phyloP scores from a whole-genome alignment of 2,888 invertebrate genomes.

The Scaptomyza polygonia region DNA sequence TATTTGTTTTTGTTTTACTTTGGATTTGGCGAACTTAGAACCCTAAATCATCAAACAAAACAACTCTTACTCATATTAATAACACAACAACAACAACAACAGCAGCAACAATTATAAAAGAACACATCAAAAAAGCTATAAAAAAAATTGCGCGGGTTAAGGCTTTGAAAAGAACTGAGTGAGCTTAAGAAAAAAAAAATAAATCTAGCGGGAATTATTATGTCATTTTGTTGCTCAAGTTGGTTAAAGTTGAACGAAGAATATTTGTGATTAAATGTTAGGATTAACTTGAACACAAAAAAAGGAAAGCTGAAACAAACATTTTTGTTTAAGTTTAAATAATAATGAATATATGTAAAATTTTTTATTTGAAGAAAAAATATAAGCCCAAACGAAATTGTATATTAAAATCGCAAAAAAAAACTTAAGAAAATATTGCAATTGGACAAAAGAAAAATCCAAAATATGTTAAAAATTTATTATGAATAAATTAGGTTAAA shows the following conservation, averaged over 20 bases:
- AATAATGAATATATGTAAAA: background rate
- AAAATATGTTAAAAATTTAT: too few species aligned
- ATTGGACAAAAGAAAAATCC: too few species aligned
- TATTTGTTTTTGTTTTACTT: constrained; percentile 26
- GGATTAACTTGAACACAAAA: background rate
- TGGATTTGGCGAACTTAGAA: constrained; percentile 74
- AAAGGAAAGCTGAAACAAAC: background rate
- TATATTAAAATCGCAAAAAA: background rate
- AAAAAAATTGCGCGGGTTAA: constrained; percentile 46
- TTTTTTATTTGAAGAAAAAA: too few species aligned
- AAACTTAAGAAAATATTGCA: background rate
- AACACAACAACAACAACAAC: constrained; percentile 59
- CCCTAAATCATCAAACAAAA: constrained; percentile 55
- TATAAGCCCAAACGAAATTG: too few species aligned
- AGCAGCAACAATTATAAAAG: constrained; percentile 43
- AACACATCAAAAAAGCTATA: constrained; percentile 41
- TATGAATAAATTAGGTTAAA: too few species aligned
- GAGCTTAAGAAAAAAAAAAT: constrained; percentile 22
- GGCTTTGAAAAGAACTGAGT: constrained; percentile 27
- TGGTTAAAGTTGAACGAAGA: too few species aligned
- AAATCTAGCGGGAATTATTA: constrained; percentile 5
- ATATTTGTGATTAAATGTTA: too few species aligned
- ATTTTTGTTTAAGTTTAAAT: background rate
- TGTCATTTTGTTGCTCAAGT: too few species aligned
- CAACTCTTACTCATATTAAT: constrained; percentile 77